Conservation (phyloP, 1,140 invertebrate genomes). For the Drosophila elegans region DNA sequence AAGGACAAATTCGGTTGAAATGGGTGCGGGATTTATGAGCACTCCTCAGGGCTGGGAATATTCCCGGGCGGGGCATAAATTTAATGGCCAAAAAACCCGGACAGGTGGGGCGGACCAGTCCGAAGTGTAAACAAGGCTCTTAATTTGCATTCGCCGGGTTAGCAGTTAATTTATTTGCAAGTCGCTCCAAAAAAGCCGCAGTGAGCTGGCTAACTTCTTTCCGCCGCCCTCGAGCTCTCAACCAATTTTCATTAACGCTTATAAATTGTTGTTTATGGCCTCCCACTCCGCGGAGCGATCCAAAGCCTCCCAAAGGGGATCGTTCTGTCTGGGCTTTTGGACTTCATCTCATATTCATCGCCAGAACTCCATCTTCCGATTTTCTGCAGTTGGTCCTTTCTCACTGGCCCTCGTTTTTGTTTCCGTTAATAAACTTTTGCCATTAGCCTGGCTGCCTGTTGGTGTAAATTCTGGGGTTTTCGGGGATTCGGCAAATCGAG, state of each 20-base stretch:
- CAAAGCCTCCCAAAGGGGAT: constrained; percentile 14
- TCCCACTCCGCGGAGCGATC: constrained; percentile 6
- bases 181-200: constrained; percentile 45
- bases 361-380: constrained; percentile 50
- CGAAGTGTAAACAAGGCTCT: constrained; percentile 67
- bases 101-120: constrained; percentile 14
- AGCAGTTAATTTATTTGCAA: constrained; percentile 70
- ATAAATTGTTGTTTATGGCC: constrained; percentile 80
- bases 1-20: constrained; percentile 55
- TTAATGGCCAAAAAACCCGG: constrained; percentile 34
- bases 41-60: constrained; percentile 12
- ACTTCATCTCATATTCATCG: constrained; percentile 75
- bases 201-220: constrained; percentile 34
- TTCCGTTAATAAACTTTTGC: constrained; percentile 78
- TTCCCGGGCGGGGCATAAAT: constrained; percentile 53
- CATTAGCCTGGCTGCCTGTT: constrained; percentile 76
- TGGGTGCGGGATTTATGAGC: constrained; percentile 59
- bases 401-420: constrained; percentile 17
- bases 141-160: constrained; percentile 52
- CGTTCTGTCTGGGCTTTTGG: constrained; percentile 18
- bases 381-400: constrained; percentile 21
- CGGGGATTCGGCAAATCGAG: constrained; percentile 2
- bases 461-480: constrained; percentile 54
- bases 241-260: constrained; percentile 81
- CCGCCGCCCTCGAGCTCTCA: constrained; percentile 35